Conservation (phyloP, 2,797 vertebrate species). For the Leucoraja ocellata region DNA sequence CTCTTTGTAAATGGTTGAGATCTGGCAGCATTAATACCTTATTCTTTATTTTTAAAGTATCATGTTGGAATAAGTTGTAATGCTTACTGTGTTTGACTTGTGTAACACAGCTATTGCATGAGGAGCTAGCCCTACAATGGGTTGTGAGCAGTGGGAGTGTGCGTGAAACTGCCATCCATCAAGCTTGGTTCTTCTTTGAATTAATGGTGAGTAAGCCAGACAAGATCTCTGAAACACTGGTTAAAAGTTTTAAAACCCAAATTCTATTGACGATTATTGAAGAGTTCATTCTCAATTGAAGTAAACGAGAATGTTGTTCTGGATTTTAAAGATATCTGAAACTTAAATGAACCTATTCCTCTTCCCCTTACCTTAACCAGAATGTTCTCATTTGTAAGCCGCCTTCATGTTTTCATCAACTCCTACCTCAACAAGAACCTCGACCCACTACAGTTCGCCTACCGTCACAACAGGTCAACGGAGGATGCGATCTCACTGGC, state of each 20-base stretch:
- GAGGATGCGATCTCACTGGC: too few species aligned
- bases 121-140: conserved; percentile 96
- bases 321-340: neutral
- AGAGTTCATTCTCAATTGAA: neutral
- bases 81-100: conserved; percentile 43
- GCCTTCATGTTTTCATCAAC: neutral
- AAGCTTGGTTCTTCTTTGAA: conserved; percentile 99
- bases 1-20: neutral
- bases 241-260: neutral
- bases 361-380: neutral
- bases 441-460: too few species aligned
- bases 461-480: too few species aligned
- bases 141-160: conserved; percentile 96
- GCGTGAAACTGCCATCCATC: conserved; percentile 86
- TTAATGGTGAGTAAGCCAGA: conserved; percentile 76
- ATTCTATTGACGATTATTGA: neutral
- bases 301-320: neutral
- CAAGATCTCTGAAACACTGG: neutral
- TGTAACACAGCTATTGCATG: conserved; percentile 81
- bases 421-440: too few species aligned
- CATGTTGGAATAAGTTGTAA: neutral
- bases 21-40: neutral
- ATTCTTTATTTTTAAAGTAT: neutral
- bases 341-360: neutral
- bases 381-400: neutral